Evolutionary conservation across 2,113 vertebrate species (phyloP).

Genomic region (Bambusicola thoracicus): DNA sequence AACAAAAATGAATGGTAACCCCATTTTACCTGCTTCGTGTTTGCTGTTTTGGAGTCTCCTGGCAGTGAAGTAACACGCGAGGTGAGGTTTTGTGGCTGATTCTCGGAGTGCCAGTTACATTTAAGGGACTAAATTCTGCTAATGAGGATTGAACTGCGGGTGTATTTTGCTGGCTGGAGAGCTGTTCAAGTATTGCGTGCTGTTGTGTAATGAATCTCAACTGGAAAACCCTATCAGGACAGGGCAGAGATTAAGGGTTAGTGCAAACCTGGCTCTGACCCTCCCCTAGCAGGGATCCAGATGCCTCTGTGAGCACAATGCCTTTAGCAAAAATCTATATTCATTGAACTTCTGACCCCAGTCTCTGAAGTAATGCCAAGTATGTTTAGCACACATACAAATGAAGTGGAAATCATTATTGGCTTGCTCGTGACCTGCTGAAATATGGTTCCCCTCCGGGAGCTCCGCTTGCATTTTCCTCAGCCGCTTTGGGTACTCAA

Average conservation of each 20-base stretch:
- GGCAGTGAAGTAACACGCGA: not conserved
- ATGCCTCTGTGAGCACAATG: constrained; percentile 10
- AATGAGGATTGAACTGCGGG: not conserved
- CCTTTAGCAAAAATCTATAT: constrained; percentile 56
- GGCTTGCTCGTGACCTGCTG: constrained; percentile 58
- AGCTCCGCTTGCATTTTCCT: constrained; percentile 2
- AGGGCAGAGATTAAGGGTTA: not conserved
- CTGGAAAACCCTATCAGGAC: not conserved
- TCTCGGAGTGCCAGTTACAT: not conserved
- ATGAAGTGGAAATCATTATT: constrained; percentile 64
- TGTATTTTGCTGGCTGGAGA: not conserved
- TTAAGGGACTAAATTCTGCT: not conserved
- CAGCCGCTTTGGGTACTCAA: not conserved
- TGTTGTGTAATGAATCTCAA: not conserved
- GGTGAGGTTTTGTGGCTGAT: not conserved
- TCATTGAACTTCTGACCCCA: constrained; percentile 53
- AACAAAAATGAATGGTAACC: not conserved
- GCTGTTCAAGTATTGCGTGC: not conserved
- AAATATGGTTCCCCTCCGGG: constrained; percentile 39
- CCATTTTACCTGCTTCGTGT: not conserved
- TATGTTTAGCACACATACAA: constrained; percentile 56
- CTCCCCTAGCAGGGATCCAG: not conserved
- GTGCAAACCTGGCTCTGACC: not conserved
- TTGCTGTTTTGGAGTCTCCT: not conserved
- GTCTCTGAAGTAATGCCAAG: constrained; percentile 59